phyloP scores from a whole-genome alignment of 2,113 vertebrate genomes.

The Opisthocomus hoazin region DNA sequence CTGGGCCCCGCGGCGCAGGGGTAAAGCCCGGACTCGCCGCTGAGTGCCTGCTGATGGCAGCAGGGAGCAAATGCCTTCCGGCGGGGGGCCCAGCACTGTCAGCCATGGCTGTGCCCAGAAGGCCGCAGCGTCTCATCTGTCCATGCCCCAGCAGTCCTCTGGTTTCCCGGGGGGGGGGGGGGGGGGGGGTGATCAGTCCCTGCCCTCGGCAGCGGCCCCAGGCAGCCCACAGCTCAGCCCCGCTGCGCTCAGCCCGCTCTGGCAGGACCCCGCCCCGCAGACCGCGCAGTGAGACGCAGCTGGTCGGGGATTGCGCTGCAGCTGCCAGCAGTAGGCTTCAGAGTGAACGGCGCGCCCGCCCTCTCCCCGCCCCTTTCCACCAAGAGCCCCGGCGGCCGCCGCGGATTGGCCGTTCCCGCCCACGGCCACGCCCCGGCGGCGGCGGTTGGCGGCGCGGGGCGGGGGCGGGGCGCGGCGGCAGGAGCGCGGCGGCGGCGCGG shows the following conservation, averaged over 20 bases:
- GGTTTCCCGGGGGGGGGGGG: background rate
- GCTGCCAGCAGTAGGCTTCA: background rate
- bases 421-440: background rate
- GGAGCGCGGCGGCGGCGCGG: background rate
- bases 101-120: no score
- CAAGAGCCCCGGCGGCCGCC: background rate
- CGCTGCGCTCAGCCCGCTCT: background rate
- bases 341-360: background rate
- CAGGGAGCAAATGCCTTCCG: background rate
- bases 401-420: background rate
- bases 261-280: background rate
- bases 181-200: no score
- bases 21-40: background rate
- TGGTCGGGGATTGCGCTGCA: fast-evolving
- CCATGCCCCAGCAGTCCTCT: fast-evolving
- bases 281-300: fast-evolving
- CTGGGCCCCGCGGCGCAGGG: background rate
- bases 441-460: background rate
- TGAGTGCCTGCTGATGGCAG: background rate
- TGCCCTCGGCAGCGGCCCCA: fast-evolving
- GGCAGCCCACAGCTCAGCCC: background rate
- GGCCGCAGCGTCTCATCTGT: fast-evolving
- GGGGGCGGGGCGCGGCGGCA: background rate
- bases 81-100: no score
- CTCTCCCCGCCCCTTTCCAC: background rate